phyloP scores from a whole-genome alignment of 2,113 vertebrate genomes.

The Takifugu flavidus region DNA sequence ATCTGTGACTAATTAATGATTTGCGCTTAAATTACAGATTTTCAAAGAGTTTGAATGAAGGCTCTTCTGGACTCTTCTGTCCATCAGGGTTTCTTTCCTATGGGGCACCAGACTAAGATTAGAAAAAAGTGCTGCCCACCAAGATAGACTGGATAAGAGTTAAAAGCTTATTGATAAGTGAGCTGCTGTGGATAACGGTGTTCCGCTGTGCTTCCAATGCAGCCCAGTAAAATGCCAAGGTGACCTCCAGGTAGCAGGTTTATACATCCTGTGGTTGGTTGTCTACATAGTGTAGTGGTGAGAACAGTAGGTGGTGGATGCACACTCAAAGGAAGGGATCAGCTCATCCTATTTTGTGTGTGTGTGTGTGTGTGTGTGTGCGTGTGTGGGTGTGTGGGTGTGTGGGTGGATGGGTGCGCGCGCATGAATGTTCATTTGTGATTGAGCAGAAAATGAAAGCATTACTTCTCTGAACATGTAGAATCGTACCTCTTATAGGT shows the following conservation, averaged over 20 bases:
- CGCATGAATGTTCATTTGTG: conserved; percentile 41
- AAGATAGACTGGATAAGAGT: conserved; percentile 23
- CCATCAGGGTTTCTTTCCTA: conserved; percentile 20
- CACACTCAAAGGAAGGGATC: conserved; percentile 52
- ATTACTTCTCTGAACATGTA: conserved; percentile 27
- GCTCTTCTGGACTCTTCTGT: conserved; percentile 22
- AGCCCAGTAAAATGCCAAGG: conserved; percentile 65
- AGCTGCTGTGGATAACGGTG: conserved; percentile 32
- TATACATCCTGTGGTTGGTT: conserved; percentile 55
- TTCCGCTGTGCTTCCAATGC: conserved; percentile 47
- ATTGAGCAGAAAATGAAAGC: conserved; percentile 48
- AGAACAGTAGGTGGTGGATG: conserved; percentile 64
- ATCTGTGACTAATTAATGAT: conserved; percentile 60
- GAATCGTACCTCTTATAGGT: neutral
- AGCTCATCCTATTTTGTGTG: conserved; percentile 45
- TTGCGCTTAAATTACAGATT: conserved; percentile 50
- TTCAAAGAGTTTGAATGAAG: conserved; percentile 51
- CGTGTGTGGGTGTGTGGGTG: conserved; percentile 5
- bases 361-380: conserved; percentile 17
- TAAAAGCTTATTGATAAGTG: conserved; percentile 27
- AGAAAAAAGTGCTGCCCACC: conserved; percentile 47
- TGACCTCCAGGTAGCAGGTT: conserved; percentile 69
- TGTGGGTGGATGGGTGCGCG: neutral
- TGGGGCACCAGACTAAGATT: conserved; percentile 19
- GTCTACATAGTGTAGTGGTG: conserved; percentile 43